These are phyloP conservation scores for Bombus waltoni DNA, from an alignment of 1,140 invertebrate species.

Conservation along the genomic window DNA sequence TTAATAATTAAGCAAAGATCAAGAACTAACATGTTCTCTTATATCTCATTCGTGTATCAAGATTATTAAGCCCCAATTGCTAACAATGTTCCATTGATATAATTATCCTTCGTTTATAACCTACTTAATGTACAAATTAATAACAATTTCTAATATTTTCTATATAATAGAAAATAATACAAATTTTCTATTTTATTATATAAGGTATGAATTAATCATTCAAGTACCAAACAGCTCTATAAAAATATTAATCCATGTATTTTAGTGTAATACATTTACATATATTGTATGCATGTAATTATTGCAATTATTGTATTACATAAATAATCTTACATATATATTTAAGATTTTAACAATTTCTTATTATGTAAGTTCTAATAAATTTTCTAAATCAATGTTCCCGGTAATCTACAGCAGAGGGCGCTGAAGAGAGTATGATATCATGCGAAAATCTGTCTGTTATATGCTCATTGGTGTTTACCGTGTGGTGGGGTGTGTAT, in stretches of 20 bases:
- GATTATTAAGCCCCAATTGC: background rate
- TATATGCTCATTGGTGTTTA: constrained; percentile 23
- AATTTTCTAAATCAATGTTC: background rate
- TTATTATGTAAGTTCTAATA: background rate
- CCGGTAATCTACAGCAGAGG: background rate
- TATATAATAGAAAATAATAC: background rate
- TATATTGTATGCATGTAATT: too few relatives aligned
- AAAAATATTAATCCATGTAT: background rate
- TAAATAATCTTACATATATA: background rate
- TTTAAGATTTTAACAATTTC: background rate
- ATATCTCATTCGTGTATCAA: background rate
- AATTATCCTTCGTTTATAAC: background rate
- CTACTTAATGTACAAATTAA: background rate
- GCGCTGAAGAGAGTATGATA: background rate
- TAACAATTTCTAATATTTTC: background rate
- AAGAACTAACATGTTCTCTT: background rate
- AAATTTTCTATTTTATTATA: background rate
- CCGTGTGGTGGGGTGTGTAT: constrained; percentile 24
- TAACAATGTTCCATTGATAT: background rate
- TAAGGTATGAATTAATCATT: background rate
- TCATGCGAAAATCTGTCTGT: background rate
- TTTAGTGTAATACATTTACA: background rate
- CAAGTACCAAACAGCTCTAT: background rate
- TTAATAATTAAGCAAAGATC: background rate
- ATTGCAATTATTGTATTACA: background rate